Evolutionary conservation across 2,113 vertebrate species (phyloP), one percentile per base, ranked within the genome.

Genomic region (Cinclus mexicanus): DNA sequence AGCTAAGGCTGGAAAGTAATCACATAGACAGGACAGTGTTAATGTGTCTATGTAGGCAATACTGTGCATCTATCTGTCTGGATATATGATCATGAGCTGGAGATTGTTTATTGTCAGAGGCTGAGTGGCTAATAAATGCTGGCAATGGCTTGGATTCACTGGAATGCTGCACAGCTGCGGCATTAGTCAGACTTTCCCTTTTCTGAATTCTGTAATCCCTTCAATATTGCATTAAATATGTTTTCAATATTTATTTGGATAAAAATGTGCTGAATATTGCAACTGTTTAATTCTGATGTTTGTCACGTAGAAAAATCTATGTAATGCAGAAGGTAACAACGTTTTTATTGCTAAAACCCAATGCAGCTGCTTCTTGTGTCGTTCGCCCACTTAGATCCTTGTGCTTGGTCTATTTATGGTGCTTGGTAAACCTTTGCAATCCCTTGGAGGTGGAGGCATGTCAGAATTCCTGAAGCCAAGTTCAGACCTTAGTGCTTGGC

Each of bases 241-340:
- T 97, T 98, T 98, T 97, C 97, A 98, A 98, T 98, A 98, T 98
- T 97, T 97, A 96, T 98, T 93, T 98, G 98, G 98, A 97, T 97
- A 97, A 97, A 96, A 97, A 97, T 95, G 90, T 98, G 97, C 97
- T 97, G 97, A 98, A 97, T 97, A 97, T 96, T 98, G 97, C 97
- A 98, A 97, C 94, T 86, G 95, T 96, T 97, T 96, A 92, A 96
- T 97, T 96, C 88, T 78, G 80, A 94, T 95, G 80, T 97, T 97
- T 97, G 95, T 98, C 95, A 97, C 95, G 92, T 89, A 91, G 93
- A 81, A 95, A 52, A 97, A 97, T 94, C 87, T 94, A 56, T 95
- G 90, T 90, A 94, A 94, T 68, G 94, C 92, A 96, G 95, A 96
- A 97, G 91, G 94, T 98, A 97, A 97, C 89, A 93, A 50, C 0